These are phyloP conservation scores for Cheilosia grossa DNA, from an alignment of 2,888 invertebrate genomes.

Conservation along the genomic window DNA sequence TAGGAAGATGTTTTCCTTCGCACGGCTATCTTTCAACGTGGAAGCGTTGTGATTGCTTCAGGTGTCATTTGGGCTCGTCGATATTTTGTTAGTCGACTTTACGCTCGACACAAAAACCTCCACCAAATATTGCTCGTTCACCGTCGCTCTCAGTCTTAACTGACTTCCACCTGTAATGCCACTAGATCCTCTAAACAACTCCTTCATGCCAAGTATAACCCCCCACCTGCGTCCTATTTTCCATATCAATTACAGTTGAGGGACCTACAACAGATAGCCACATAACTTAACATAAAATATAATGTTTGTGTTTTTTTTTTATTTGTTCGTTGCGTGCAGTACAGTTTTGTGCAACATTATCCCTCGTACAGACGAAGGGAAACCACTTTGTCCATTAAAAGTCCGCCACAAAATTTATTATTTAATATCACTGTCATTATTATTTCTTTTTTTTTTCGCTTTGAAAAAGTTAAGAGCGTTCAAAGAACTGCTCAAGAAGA, in stretches of 20 bases:
- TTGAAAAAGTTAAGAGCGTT: not conserved
- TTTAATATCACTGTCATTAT: slow-evolving; percentile 41
- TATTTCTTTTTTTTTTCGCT: not conserved
- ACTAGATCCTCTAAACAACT: no score
- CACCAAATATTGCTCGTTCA: no score
- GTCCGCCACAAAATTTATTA: slow-evolving; percentile 44
- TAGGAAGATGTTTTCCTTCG: no score
- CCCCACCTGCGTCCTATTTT: not conserved
- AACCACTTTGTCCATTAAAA: slow-evolving; percentile 25
- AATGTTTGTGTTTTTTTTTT: not conserved
- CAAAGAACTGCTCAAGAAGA: not conserved
- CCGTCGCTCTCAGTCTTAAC: no score
- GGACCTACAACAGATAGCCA: not conserved
- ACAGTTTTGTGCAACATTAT: slow-evolving; percentile 32
- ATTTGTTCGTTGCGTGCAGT: not conserved
- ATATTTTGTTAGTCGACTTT: no score
- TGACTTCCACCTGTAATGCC: no score
- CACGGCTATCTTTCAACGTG: no score
- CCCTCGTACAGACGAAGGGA: slow-evolving; percentile 19
- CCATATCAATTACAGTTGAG: slow-evolving; percentile 1
- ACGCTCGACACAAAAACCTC: no score
- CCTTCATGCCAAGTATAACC: no score
- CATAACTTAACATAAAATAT: slow-evolving; percentile 32
- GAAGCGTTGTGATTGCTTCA: no score
- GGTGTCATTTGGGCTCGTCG: no score